These are phyloP conservation scores for Drosophila mayri DNA, from an alignment of 1,140 invertebrate species.

Conservation along the genomic window DNA sequence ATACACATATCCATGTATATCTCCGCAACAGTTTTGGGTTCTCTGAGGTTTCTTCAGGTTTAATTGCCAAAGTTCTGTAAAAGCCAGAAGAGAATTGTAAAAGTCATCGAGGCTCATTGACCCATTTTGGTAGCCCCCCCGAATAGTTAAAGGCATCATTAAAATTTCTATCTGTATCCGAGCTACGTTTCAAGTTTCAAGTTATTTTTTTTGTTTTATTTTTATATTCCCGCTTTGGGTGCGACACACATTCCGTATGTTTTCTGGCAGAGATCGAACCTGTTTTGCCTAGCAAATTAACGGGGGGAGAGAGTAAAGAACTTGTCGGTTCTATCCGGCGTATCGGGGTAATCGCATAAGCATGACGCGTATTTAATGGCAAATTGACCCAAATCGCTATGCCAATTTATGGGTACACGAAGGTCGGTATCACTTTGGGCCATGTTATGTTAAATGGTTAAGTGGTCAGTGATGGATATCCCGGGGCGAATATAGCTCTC, in stretches of 20 bases:
- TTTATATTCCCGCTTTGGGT: conserved; percentile 39
- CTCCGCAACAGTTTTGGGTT: neutral
- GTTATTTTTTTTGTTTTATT: conserved; percentile 7
- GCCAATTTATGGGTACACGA: conserved; percentile 31
- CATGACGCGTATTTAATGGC: conserved; percentile 68
- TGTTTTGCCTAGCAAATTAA: conserved; percentile 76
- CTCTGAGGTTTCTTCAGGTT: neutral
- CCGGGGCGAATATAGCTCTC: neutral
- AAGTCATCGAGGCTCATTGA: conserved; percentile 75
- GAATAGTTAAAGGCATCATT: conserved; percentile 44
- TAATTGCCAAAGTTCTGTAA: conserved; percentile 42
- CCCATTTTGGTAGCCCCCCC: conserved; percentile 59
- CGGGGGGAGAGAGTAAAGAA: neutral
- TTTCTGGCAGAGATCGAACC: conserved; percentile 60
- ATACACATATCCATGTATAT: neutral
- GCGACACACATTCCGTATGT: conserved; percentile 59
- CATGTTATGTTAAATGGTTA: conserved; percentile 11
- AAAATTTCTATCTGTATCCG: conserved; percentile 42
- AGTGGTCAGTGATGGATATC: conserved; percentile 12
- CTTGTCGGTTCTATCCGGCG: conserved; percentile 6
- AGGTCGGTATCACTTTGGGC: neutral
- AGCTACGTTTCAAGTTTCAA: conserved; percentile 27
- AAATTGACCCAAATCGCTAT: conserved; percentile 68
- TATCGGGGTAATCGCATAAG: conserved; percentile 49
- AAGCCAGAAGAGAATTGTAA: conserved; percentile 34